Conservation (phyloP, 2,113 vertebrate species). For the Ameiurus melas region DNA sequence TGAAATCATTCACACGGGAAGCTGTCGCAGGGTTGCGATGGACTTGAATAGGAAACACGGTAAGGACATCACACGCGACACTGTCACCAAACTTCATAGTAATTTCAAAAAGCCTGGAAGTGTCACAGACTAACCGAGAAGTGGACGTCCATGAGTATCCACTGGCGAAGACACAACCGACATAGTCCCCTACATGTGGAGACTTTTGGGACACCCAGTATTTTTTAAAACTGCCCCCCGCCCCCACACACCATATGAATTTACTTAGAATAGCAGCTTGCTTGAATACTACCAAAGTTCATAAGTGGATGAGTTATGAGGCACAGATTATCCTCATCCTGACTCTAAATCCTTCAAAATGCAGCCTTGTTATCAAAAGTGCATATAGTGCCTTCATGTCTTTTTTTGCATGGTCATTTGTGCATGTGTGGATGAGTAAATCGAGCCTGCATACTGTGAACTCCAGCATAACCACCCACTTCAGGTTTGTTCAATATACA, state of each 20-base stretch:
- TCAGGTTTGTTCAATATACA: neutral
- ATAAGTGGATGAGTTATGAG: neutral
- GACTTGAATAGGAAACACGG: too few species aligned
- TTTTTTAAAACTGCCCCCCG: neutral
- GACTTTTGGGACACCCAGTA: too few species aligned
- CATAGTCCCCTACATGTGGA: too few species aligned
- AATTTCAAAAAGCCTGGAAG: too few species aligned
- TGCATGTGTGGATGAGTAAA: neutral
- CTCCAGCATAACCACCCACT: neutral
- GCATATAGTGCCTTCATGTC: conserved; percentile 15
- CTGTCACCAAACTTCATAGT: too few species aligned
- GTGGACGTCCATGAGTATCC: too few species aligned
- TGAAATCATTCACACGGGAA: too few species aligned
- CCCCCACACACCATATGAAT: neutral
- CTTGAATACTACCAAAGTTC: neutral
- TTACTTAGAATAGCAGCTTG: neutral
- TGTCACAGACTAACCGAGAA: too few species aligned
- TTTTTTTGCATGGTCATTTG: neutral
- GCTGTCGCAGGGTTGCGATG: too few species aligned
- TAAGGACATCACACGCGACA: too few species aligned
- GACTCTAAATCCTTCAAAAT: neutral
- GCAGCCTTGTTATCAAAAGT: neutral
- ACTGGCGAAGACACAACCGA: too few species aligned
- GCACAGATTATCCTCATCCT: neutral
- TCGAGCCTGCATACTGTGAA: neutral